Evolutionary conservation across 2,888 invertebrate species (phyloP).

Genomic region (Venustoraphidia nigricollis): DNA sequence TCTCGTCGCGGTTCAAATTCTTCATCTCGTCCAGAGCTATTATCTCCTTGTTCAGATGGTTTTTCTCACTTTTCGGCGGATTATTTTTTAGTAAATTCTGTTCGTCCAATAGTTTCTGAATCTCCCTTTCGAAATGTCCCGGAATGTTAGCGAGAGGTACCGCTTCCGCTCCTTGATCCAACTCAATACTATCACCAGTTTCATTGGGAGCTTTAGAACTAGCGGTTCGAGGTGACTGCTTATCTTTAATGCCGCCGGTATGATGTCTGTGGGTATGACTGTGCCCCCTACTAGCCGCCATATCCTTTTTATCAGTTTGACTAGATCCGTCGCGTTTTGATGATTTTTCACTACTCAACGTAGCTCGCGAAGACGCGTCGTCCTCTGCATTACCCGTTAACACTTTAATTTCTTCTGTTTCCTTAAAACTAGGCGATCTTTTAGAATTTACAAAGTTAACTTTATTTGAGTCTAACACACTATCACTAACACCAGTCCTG

Average conservation of each 20-base stretch:
- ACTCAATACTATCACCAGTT: slow-evolving; percentile 33
- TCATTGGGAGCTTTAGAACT: slow-evolving; percentile 32
- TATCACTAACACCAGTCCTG: slow-evolving; percentile 23
- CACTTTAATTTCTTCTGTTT: slow-evolving; percentile 26
- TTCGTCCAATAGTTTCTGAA: slow-evolving; percentile 62
- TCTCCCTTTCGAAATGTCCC: slow-evolving; percentile 60
- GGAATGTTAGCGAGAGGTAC: slow-evolving; percentile 22
- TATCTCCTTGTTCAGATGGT: slow-evolving; percentile 42
- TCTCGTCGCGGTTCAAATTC: slow-evolving; percentile 18
- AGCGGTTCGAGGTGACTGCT: slow-evolving; percentile 27
- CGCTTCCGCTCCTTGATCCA: slow-evolving; percentile 7
- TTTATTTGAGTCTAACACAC: slow-evolving; percentile 27
- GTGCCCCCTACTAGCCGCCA: slow-evolving; percentile 23
- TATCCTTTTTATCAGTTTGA: slow-evolving; percentile 50
- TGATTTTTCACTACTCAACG: slow-evolving; percentile 36
- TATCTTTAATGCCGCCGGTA: slow-evolving; percentile 32
- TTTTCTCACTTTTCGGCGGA: slow-evolving; percentile 41
- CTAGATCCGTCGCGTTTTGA: slow-evolving; percentile 46
- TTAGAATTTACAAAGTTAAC: slow-evolving; percentile 23
- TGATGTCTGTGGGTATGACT: slow-evolving; percentile 24
- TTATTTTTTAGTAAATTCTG: slow-evolving; percentile 46
- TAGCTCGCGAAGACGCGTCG: slow-evolving; percentile 32
- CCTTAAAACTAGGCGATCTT: slow-evolving; percentile 29
- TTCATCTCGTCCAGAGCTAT: slow-evolving; percentile 31
- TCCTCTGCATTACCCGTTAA: slow-evolving; percentile 26